phyloP scores from a whole-genome alignment of 2,113 vertebrate species.

The Pavo muticus region DNA sequence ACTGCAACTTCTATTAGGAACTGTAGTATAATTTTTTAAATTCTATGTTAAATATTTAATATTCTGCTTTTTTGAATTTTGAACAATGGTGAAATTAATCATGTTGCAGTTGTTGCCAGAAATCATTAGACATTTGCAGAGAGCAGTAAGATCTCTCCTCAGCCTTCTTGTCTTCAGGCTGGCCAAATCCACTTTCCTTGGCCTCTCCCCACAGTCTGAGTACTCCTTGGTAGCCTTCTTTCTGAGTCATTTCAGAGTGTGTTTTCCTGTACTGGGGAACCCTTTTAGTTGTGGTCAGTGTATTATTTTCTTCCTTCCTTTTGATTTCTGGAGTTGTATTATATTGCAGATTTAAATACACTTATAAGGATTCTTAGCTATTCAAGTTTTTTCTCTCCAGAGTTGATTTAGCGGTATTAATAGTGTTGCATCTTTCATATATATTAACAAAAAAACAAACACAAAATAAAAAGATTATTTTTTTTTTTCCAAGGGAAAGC shows the following conservation, averaged over 20 bases:
- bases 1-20: background rate
- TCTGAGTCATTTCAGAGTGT: background rate
- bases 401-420: background rate
- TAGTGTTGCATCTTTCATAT: background rate
- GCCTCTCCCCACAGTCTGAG: background rate
- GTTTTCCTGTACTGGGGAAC: background rate
- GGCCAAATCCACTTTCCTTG: background rate
- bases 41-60: background rate
- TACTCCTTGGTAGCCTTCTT: background rate
- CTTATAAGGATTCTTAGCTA: background rate
- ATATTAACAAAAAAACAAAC: background rate
- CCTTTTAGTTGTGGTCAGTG: background rate
- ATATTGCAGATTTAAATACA: background rate
- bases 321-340: background rate
- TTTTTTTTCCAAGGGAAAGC: slow-evolving; percentile 86
- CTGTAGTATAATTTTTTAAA: background rate
- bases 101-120: background rate
- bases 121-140: background rate
- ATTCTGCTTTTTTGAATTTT: background rate
- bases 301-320: background rate
- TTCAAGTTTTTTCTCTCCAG: background rate
- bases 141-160: background rate
- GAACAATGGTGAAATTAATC: background rate
- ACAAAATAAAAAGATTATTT: background rate
- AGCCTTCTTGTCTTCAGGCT: background rate